Evolutionary conservation across 2,888 invertebrate genomes (phyloP), one percentile per base, ranked within the genome.

Genomic region (Macrophya annulata): DNA sequence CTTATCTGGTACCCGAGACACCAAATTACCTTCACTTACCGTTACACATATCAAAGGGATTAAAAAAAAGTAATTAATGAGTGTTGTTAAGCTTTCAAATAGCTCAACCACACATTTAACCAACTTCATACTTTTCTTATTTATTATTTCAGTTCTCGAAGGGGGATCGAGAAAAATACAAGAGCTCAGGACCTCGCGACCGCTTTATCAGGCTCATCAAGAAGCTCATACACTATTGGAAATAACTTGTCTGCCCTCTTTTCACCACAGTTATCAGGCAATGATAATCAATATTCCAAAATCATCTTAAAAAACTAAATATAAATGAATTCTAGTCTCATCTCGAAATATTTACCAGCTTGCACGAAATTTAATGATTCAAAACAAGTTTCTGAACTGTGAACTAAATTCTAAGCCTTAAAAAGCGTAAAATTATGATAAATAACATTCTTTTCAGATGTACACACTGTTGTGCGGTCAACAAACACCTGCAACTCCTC

Each of bases 191-290:
- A 97, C 97, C 4, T 97, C 97, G 51, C 95, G 96, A 86, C 96
- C 97, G 0, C 93, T 98, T 51, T 97, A 96, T 92, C 95, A 97
- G 92, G 97, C 97, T 0, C 97, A 97, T 90, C 96, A 97, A 90
- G 96, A 96, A 92, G 96, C 96, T 0, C 97, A 97, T 91, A 95
- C 96, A 48, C 93, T 96, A 4, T 93, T 98, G 88, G 97, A 97
- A 92, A 96, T 95, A 88, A 95, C 96, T 86, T 96, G 97, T 94
- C 94, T 97, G 87, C 97, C 97, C 15, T 95, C 96, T 90, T 98
- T 98, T 94, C 96, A 97, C 92, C 97, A 97, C 90, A 97, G 97
- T 92, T 97, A 96, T 93, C 96, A 97, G 94, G 97, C 97, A 94
- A 93, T 89, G 89, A 79, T 62, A 31, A 71, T 48, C 82, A 79